These are phyloP conservation scores for Pachyuromys duprasi DNA, from an alignment of 2,797 vertebrate genomes.

Conservation along the genomic window DNA sequence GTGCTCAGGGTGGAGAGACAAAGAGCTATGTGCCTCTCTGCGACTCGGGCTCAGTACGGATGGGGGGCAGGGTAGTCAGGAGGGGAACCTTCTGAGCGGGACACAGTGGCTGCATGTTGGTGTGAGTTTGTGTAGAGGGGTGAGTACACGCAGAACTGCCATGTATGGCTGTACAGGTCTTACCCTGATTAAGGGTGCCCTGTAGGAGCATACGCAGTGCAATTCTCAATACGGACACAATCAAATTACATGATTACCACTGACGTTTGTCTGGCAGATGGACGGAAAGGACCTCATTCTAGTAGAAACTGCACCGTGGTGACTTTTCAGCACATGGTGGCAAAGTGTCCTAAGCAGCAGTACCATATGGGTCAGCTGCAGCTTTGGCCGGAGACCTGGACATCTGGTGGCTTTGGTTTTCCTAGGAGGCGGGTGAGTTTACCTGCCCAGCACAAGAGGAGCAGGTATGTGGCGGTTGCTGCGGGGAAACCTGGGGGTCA, in stretches of 20 bases:
- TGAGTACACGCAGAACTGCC: background rate
- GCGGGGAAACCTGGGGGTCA: background rate
- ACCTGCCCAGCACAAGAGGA: background rate
- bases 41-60: background rate
- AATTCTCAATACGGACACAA: slow-evolving; percentile 4
- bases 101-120: background rate
- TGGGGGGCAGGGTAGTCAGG: background rate
- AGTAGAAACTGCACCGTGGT: slow-evolving; percentile 1
- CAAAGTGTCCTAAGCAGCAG: background rate
- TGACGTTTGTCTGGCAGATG: slow-evolving; percentile 48
- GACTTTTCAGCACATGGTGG: slow-evolving; percentile 31
- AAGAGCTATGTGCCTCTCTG: background rate
- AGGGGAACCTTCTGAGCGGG: background rate
- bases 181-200: slow-evolving; percentile 17
- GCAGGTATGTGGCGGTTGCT: background rate
- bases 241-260: slow-evolving; percentile 6
- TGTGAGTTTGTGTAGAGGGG: background rate
- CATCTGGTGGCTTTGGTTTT: slow-evolving; percentile 19
- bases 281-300: slow-evolving; percentile 6
- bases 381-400: slow-evolving; percentile 2
- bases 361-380: background rate
- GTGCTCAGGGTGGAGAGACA: background rate
- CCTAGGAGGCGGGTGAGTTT: background rate
- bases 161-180: background rate
- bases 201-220: background rate